Evolutionary conservation across 2,113 vertebrate species (phyloP), one percentile per base, ranked within the genome.

Genomic region (Ivindomyrus marchei): DNA sequence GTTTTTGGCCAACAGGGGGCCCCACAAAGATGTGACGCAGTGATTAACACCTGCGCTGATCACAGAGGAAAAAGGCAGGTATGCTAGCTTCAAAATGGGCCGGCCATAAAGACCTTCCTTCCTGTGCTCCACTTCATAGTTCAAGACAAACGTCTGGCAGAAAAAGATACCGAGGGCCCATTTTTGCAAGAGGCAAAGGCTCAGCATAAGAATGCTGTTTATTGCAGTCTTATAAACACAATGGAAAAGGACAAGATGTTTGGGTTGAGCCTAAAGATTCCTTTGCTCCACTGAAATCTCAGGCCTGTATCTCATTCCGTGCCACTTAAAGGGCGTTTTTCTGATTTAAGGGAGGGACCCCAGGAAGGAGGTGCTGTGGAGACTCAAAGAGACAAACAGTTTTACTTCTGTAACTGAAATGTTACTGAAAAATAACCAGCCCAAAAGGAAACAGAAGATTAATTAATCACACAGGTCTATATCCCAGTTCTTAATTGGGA

Each of bases 201-300:
- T 47, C 13, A 6, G 39, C 13, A 3, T 17, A 87, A 87, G 85
- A 87, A 87, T 87, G 85, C 50, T 87, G 85, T 87, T 87, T 87
- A 87, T 87, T 87, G 8, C 31, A 21, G 85, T 53, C 13, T 53
- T 56, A 87, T 87, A 87, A 56, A 87, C 85, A 53, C 85, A 53
- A 53, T 53, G 50, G 49, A 87, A 87, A 27, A 87, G 17, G 85
- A 53, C 50, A 53, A 53, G 85, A 36, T 27, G 15, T 87, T 52
- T 53, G 50, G 85, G 50, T 50, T 50, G 15, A 85, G 42, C 83
- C 45, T 85, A 24, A 45, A 36, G 85, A 47, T 27, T 47, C 47
- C 50, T 87, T 87, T 27, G 50, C 47, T 39, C 85, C n/a, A 1
- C n/a, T 87, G 31, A 87, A 87, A 52, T 36, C n/a, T 53, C 74